Evolutionary conservation across 2,888 invertebrate species (phyloP).

Genomic region (Nemotelus pantherinus): DNA sequence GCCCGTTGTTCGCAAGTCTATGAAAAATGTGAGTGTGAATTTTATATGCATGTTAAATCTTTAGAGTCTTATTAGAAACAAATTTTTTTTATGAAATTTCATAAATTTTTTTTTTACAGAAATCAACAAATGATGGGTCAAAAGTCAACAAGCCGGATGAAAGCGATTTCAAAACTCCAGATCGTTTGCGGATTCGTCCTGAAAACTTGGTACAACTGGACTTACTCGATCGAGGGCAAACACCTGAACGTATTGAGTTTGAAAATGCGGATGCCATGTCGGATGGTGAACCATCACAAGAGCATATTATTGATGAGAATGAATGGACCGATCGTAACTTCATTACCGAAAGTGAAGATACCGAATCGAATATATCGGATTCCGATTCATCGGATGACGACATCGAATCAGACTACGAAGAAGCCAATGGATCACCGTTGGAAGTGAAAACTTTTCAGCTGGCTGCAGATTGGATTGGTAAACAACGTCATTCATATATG

Average conservation of each 20-base stretch:
- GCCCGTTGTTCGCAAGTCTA: constrained; percentile 56
- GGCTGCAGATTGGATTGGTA: constrained; percentile 75
- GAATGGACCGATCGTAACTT: constrained; percentile 96
- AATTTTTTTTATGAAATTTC: not conserved
- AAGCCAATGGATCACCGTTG: constrained; percentile 70
- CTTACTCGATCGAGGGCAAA: constrained; percentile 67
- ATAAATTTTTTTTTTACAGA: constrained; percentile 21
- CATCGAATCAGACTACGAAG: constrained; percentile 73
- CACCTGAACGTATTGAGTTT: constrained; percentile 83
- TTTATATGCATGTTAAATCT: not conserved
- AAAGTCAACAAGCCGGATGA: constrained; percentile 31
- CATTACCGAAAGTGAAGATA: constrained; percentile 80
- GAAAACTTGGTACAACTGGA: constrained; percentile 60
- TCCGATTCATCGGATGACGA: constrained; percentile 72
- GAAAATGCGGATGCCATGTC: constrained; percentile 76
- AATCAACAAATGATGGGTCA: constrained; percentile 27
- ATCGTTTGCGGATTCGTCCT: constrained; percentile 65
- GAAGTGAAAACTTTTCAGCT: constrained; percentile 73
- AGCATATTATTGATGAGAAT: constrained; percentile 89
- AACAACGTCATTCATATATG: constrained; percentile 67
- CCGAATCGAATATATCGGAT: constrained; percentile 69
- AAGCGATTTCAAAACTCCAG: constrained; percentile 63
- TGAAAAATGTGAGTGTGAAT: constrained; percentile 54
- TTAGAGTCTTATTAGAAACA: not conserved
- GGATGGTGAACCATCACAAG: constrained; percentile 70